These are phyloP conservation scores for Pharmacophagus antenor DNA, from an alignment of 2,888 invertebrate species.

Conservation along the genomic window DNA sequence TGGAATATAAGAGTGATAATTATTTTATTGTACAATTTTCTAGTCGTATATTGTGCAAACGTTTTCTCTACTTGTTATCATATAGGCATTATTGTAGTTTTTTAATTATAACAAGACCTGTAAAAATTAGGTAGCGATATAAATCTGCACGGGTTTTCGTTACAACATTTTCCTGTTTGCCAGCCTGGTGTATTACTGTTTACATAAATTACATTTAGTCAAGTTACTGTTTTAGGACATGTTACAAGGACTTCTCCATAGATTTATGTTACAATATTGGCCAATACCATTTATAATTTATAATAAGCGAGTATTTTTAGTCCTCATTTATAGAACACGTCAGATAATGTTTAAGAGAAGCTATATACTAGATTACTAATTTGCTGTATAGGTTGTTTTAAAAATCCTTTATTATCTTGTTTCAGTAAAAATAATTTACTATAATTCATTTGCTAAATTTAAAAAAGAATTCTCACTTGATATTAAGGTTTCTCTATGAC, in stretches of 20 bases:
- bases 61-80: no score
- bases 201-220: constrained; percentile 33
- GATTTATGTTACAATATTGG: constrained; percentile 1
- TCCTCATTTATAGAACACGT: not conserved
- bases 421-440: no score
- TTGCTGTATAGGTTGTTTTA: no score
- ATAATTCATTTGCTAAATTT: no score
- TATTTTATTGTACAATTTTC: no score
- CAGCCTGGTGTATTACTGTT: constrained; percentile 34
- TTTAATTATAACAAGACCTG: no score
- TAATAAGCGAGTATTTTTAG: not conserved
- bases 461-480: no score
- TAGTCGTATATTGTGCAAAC: no score
- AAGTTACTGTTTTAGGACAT: constrained; percentile 26
- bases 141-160: constrained; percentile 31
- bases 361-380: not conserved
- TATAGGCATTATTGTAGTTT: no score
- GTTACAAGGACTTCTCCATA: constrained; percentile 13
- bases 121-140: not conserved
- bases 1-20: no score
- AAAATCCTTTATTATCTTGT: no score
- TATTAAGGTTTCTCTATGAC: no score
- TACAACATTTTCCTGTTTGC: constrained; percentile 35
- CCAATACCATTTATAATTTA: constrained; percentile 3
- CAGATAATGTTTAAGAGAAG: not conserved